These are phyloP conservation scores for Ramphastos sulfuratus DNA, from an alignment of 2,113 vertebrate species.

Conservation along the genomic window DNA sequence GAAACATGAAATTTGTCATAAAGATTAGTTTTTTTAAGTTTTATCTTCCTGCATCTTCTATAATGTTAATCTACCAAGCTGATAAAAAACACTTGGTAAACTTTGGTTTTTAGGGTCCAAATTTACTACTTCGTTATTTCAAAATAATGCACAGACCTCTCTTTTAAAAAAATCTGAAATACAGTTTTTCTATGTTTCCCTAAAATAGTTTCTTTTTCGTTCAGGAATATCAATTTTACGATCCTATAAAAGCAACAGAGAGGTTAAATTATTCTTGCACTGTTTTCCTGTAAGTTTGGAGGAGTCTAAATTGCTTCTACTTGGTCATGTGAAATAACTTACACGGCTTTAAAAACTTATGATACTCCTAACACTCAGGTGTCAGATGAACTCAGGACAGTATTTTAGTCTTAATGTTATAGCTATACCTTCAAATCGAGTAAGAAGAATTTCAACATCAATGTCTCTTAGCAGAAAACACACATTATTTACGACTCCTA, in stretches of 20 bases:
- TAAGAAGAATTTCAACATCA: background rate
- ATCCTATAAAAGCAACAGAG: background rate
- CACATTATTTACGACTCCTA: conserved; percentile 3
- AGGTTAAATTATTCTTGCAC: background rate
- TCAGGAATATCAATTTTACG: background rate
- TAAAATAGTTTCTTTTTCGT: background rate
- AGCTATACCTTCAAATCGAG: background rate
- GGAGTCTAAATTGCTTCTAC: background rate
- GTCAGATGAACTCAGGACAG: background rate
- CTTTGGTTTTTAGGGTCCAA: background rate
- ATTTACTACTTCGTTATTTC: background rate
- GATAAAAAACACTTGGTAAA: background rate
- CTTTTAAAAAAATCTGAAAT: background rate
- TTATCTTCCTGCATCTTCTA: background rate
- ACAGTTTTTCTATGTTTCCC: background rate
- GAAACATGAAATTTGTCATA: background rate
- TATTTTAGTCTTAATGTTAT: background rate
- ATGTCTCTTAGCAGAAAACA: background rate
- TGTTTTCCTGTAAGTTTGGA: background rate
- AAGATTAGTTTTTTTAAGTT: background rate
- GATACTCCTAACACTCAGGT: background rate
- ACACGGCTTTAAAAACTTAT: background rate
- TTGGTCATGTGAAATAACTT: background rate
- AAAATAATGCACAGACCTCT: background rate
- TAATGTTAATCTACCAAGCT: background rate